Base-by-base conservation (phyloP, 2,113 vertebrate genomes). In the Sphyrna mokarran region DNA sequence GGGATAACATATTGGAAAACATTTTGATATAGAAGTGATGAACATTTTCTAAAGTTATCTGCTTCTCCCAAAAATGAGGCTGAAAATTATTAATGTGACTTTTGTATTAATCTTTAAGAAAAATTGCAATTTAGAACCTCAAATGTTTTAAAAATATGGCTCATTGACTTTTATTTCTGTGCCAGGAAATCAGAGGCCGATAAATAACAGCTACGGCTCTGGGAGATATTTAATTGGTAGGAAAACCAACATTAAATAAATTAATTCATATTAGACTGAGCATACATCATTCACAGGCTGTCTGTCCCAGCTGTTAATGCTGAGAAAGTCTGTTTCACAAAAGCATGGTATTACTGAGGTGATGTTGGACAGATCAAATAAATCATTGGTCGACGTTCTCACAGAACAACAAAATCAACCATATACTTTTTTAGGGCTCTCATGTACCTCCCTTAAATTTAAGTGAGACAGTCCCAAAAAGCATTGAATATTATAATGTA, bases 181-280 rank as follows among this genome's bases (percentile, higher is more conserved):
- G 16, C 18, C 61, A 37, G 33, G 61, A 63, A 93, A 68, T 93
- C 89, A 22, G 61, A 93, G 63, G 33, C 61, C 22, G 16, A 66
- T 68, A 93, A 93, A 68, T 37, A 93, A 37, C 61, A 91, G 22
- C 16, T 22, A 37, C 5, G 10, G 61, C 87, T 66, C 61, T 93
- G 61, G n/a, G 33, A 66, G n/a, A 93, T 93, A 37, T 93, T 93
- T 66, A 93, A 66, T 93, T 93, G 63, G 61, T 22, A 68, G 61
- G 61, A 93, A 93, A 93, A 37, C 63, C 61, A 68, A 18, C 61
- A 37, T 66, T 93, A 93, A 93, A 33, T 7, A 93, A 66, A 93
- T 66, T 2, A 63, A 93, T 68, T 93, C 20, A 20, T 2, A 37
- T 37, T 18, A 63, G 89, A 11, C 63, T 93, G 89, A 93, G 37